These are phyloP conservation scores for Acanthaster planci DNA, from an alignment of 35 echinoderm and acorn worm genomes.

Conservation along the genomic window DNA sequence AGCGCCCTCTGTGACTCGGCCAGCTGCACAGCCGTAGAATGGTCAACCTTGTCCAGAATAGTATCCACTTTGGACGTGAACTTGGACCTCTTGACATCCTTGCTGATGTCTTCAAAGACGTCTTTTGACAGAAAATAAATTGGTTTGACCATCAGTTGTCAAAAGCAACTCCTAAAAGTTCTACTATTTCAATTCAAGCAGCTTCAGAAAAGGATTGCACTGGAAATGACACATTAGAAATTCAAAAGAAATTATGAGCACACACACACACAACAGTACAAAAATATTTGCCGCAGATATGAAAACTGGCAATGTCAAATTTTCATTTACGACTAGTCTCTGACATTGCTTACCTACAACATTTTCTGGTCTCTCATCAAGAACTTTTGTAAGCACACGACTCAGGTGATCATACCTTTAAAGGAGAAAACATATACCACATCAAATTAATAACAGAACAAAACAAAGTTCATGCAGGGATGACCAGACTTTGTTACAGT, in stretches of 20 bases:
- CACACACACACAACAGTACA: too few relatives aligned
- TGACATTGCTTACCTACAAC: conserved; percentile 84
- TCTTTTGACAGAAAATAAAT: conserved; percentile 47
- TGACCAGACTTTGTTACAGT: too few relatives aligned
- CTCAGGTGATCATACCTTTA: conserved; percentile 97
- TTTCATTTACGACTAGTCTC: background rate
- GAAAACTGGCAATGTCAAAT: too few relatives aligned
- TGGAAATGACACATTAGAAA: too few relatives aligned
- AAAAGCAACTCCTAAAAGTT: too few relatives aligned
- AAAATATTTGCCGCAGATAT: too few relatives aligned
- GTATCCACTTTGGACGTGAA: conserved; percentile 87
- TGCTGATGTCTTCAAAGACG: conserved; percentile 98
- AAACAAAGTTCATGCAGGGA: too few relatives aligned
- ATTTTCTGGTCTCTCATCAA: conserved; percentile 98
- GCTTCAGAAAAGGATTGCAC: too few relatives aligned
- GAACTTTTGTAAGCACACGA: conserved; percentile 90
- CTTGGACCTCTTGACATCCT: conserved; percentile 89
- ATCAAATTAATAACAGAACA: background rate
- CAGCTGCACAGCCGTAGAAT: conserved; percentile 79
- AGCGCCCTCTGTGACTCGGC: conserved; percentile 89
- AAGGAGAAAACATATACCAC: conserved; percentile 14
- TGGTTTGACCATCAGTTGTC: too few relatives aligned
- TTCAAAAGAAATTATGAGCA: too few relatives aligned
- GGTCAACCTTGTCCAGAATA: conserved; percentile 91
- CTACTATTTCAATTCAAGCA: too few relatives aligned